Evolutionary conservation across 2,113 vertebrate genomes (phyloP), one percentile per base, ranked within the genome.

Genomic region (Tenrec ecaudatus): DNA sequence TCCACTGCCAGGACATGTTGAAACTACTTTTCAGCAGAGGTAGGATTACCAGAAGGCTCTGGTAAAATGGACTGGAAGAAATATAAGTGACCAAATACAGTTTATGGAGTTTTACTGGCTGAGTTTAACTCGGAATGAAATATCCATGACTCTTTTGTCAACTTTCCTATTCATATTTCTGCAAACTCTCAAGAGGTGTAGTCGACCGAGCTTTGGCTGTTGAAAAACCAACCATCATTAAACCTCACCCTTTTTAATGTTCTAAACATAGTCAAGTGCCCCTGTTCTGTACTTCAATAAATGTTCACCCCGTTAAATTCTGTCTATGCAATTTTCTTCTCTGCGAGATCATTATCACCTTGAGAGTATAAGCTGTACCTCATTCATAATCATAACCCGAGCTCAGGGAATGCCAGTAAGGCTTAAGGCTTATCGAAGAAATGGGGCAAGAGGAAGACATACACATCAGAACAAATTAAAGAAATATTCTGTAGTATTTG

Each of bases 21-120:
- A 90, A 93, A 68, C 58, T 92, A 58, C 38, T 87, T 91, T 86
- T 84, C 20, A 57, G 27, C 14, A 93, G 22, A 31, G 1, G 15
- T 88, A 81, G 29, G 20, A 38, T 93, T 85, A 47, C 25, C 16
- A 22, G 19, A 23, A 47, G 2, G 11, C 23, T 20, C n/a, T 77
- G 33, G 36, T 80, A 33, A 92, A 4, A 43, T 40, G 57, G 17
- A 83, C 29, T 47, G 58, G 36, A 92, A 88, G 81, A 47, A 53
- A 47, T 69, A 85, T 89, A 89, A 38, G 84, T 60, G 33, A 40
- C 66, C 78, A 86, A 86, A 71, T 77, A 82, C 1, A 80, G 23
- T 76, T 62, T 69, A 69, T 76, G 11, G 23, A 17, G n/a, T 77
- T 86, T 60, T 69, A 78, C 62, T 57, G 58, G 64, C 47, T 81